Base-by-base conservation (phyloP, 2,113 vertebrate species). In the Tauraco erythrolophus region DNA sequence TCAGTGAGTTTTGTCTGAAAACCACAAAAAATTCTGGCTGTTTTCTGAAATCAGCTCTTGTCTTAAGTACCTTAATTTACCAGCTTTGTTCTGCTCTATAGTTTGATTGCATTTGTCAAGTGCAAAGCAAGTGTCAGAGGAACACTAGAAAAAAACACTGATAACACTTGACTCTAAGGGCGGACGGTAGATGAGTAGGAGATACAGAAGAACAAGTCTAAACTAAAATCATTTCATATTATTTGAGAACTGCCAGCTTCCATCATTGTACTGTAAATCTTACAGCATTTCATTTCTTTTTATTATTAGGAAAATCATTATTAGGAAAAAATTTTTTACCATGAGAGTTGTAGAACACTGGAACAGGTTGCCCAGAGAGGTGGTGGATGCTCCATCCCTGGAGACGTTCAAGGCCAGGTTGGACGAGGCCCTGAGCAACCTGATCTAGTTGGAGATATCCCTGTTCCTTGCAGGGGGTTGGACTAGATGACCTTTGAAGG, bases 241-340 rank as follows among this genome's bases (percentile, higher is more conserved):
- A 28, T 93, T 94, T 92, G 76, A 65, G 70, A 92, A 57, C 74
- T 91, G 86, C 66, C 95, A 93, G 23, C 23, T 92, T 87, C 87
- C 77, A 92, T 95, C 74, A 48, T 37, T 68, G 53, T 48, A 68
- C 53, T 87, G 58, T 37, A 84, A 57, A 84, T 89, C 86, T 76
- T 65, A 72, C 14, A 51, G 50, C 28, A 43, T 69, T 80, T 92
- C 15, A 5, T 25, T 45, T 37, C 17, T 37, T 35, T n/a, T n/a
- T n/a, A n/a, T n/a, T n/a, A n/a, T n/a, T n/a, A n/a, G n/a, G n/a
- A n/a, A n/a, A n/a, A n/a, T n/a, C n/a, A n/a, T n/a, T n/a, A n/a
- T n/a, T n/a, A n/a, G n/a, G n/a, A n/a, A n/a, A n/a, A n/a, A n/a
- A n/a, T n/a, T n/a, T n/a, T n/a, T n/a, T n/a, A n/a, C n/a, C n/a